phyloP scores from a whole-genome alignment of 2,113 vertebrate genomes.

The Azemiops feae region DNA sequence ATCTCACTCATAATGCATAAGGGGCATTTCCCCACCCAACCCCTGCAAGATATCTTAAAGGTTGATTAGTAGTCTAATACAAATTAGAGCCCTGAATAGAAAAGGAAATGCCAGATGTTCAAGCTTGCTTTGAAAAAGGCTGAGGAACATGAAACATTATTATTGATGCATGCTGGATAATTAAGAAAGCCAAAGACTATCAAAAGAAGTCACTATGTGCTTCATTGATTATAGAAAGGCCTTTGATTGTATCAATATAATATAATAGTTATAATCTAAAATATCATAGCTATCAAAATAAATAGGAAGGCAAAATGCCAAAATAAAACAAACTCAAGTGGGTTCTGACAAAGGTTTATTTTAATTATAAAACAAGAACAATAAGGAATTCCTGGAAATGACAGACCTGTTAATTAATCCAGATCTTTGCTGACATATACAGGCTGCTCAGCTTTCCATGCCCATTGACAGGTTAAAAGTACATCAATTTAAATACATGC shows the following conservation, averaged over 20 bases:
- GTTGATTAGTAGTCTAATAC: not conserved
- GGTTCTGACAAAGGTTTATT: conserved; percentile 55
- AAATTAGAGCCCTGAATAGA: not conserved
- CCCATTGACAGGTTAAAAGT: conserved; percentile 38
- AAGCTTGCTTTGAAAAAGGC: not conserved
- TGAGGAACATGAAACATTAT: not conserved
- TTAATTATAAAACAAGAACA: conserved; percentile 55
- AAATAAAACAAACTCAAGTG: conserved; percentile 64
- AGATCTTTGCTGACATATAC: conserved; percentile 26
- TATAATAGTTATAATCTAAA: too few relatives aligned
- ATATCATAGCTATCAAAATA: not conserved
- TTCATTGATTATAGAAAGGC: not conserved
- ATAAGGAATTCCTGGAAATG: conserved; percentile 49
- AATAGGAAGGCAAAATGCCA: conserved; percentile 23
- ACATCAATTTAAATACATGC: conserved; percentile 29
- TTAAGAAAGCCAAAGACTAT: not conserved
- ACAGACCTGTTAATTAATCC: conserved; percentile 25
- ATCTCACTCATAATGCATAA: not conserved
- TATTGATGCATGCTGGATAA: not conserved
- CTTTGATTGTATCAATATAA: not conserved
- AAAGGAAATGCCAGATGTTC: not conserved
- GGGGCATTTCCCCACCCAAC: not conserved
- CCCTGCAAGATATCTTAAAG: not conserved
- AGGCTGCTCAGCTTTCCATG: conserved; percentile 17
- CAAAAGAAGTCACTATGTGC: not conserved